Conservation (phyloP, 2,797 vertebrate species). For the Micromesistius poutassou region DNA sequence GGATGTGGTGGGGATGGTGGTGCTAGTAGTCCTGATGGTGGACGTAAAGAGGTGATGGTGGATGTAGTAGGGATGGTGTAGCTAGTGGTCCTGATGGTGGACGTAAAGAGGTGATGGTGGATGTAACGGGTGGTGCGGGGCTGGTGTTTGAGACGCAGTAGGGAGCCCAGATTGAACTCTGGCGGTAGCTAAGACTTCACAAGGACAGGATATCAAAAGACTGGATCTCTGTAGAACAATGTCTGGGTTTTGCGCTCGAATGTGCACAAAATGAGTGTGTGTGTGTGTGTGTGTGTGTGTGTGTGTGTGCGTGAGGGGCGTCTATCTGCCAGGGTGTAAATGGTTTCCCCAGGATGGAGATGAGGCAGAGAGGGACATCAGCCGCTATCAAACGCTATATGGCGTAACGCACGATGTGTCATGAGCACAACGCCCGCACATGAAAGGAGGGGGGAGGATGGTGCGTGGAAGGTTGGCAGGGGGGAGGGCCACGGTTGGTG, state of each 20-base stretch:
- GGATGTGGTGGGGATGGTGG: too few relatives aligned
- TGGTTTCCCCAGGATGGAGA: conserved; percentile 27
- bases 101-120: too few relatives aligned
- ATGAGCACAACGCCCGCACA: conserved; percentile 49
- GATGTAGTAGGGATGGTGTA: too few relatives aligned
- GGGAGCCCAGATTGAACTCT: conserved; percentile 13
- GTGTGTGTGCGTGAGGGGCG: conserved; percentile 32
- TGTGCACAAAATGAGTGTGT: conserved; percentile 18
- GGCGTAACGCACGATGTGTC: conserved; percentile 51
- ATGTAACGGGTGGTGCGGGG: too few relatives aligned
- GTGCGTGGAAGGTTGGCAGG: too few relatives aligned
- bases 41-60: too few relatives aligned
- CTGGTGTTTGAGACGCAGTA: too few relatives aligned
- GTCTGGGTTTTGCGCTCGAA: conserved; percentile 18
- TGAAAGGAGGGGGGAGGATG: conserved; percentile 16
- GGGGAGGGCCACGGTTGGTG: conserved; percentile 13
- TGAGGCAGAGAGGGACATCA: conserved; percentile 46
- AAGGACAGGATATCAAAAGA: conserved; percentile 46
- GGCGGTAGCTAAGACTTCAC: conserved; percentile 32
- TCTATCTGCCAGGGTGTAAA: conserved; percentile 61
- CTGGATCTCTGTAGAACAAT: conserved; percentile 20
- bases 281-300: conserved; percentile 10
- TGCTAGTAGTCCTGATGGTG: too few relatives aligned
- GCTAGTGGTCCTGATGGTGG: too few relatives aligned
- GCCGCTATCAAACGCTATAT: conserved; percentile 54